Base-by-base conservation (phyloP, 92 coral and sea anemone genomes). In the Zoanthus sociatus region DNA sequence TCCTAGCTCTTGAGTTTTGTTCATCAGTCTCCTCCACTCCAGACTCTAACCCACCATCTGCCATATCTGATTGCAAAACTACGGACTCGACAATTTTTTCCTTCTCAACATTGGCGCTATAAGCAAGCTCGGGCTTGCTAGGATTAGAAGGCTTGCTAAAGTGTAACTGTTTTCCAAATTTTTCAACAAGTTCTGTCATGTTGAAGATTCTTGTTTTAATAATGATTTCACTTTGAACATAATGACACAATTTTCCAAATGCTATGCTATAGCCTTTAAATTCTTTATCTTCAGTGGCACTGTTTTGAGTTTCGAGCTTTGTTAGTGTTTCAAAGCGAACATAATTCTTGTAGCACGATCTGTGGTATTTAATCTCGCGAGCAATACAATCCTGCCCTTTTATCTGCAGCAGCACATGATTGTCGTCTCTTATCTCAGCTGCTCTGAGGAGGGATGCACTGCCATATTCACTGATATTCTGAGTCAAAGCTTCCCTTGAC, bases 61-160 rank as follows among this genome's bases (percentile, higher is more conserved):
- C 7, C 26, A 61, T 16, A 61, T 61, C 68, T 61, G 68, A 81
- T 37, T 75, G 86, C 72, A 50, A 87, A 83, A 75, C 89, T 84
- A 44, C 76, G 73, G 12, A 88, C 68, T 42, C 82, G 87, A 32
- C 94, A 87, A 21, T 69, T 86, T 47, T 32, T 71, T 5, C 68
- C 68, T 61, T 61, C 92, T 17, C 17, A 15, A 86, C 88, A n/a
- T 54, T 89, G 15, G 78, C 86, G 58, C 92, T 33, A 66, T 85
- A 89, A 32, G 85, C 88, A 32, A 89, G 72, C 50, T 88, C 92
- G 71, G 90, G 79, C 87, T 73, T 88, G 74, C 82, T 92, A 48
- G 69, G 83, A 82, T 89, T 87, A 70, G 68, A 46, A 67, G 92
- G 92, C 14, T 71, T 75, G 16, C 88, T 87, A 70, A 92, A 89